Conservation (phyloP, 2,113 vertebrate genomes). For the Corythaeola cristata region DNA sequence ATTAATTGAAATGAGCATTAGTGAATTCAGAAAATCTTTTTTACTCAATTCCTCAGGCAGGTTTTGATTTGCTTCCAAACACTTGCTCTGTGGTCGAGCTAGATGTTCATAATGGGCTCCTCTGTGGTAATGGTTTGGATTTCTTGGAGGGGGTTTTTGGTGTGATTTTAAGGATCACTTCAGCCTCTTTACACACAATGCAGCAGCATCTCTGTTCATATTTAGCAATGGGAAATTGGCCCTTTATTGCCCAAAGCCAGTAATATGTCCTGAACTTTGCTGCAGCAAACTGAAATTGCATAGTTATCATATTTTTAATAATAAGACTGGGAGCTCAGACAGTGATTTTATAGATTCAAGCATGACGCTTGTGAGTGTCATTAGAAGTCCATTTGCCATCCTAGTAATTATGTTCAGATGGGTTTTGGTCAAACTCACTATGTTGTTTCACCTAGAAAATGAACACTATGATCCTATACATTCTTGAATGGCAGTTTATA, state of each 20-base stretch:
- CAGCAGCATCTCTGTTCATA: not conserved
- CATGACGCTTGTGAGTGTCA: not conserved
- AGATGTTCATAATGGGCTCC: not conserved
- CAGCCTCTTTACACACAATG: not conserved
- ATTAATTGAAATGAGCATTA: conserved; percentile 20
- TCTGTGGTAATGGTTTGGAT: not conserved
- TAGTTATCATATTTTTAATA: not conserved
- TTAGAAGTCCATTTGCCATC: not conserved
- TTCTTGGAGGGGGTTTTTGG: not conserved
- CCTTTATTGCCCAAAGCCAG: not conserved
- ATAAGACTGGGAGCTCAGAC: not conserved
- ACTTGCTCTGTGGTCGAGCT: not conserved
- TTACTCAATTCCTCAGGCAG: conserved; percentile 7
- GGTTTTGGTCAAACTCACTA: not conserved
- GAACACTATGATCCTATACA: not conserved
- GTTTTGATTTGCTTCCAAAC: conserved; percentile 57
- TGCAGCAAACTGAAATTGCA: not conserved
- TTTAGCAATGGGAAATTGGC: not conserved
- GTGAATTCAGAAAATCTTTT: conserved; percentile 5
- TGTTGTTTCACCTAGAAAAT: not conserved
- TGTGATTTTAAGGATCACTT: not conserved
- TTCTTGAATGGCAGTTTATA: not conserved
- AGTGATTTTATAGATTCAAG: not conserved
- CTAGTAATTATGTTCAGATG: not conserved
- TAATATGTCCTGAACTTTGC: not conserved